These are phyloP conservation scores for Microtus montanus DNA, from an alignment of 2,113 vertebrate genomes.

Conservation along the genomic window DNA sequence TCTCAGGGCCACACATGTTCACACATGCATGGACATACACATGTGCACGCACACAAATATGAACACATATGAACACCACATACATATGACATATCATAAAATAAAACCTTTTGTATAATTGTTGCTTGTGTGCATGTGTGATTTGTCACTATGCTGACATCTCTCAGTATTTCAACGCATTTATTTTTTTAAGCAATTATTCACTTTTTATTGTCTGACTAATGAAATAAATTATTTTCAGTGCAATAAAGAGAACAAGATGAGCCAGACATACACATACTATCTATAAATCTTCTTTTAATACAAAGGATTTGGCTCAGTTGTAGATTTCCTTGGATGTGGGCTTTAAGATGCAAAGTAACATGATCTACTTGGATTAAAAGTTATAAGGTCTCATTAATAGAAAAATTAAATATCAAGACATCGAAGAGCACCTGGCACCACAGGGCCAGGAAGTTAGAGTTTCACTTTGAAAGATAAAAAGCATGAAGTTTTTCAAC, in stretches of 20 bases:
- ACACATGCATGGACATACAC: not conserved
- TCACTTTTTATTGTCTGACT: not conserved
- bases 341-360: not conserved
- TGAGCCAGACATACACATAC: not conserved
- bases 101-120: not conserved
- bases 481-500: not conserved
- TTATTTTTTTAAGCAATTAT: not conserved
- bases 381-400: not conserved
- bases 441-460: fast-evolving
- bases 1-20: no score
- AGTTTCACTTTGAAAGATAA: not conserved
- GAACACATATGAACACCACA: not conserved
- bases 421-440: not conserved
- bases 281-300: not conserved
- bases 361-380: not conserved
- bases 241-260: not conserved
- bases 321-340: not conserved
- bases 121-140: not conserved
- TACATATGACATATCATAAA: not conserved
- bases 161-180: not conserved
- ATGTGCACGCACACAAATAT: not conserved
- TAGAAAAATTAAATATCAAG: not conserved
- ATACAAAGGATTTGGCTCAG: not conserved
- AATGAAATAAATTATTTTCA: constrained; percentile 7
- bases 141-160: not conserved